Evolutionary conservation across 2,113 vertebrate genomes (phyloP).

Genomic region (Myocastor coypus): DNA sequence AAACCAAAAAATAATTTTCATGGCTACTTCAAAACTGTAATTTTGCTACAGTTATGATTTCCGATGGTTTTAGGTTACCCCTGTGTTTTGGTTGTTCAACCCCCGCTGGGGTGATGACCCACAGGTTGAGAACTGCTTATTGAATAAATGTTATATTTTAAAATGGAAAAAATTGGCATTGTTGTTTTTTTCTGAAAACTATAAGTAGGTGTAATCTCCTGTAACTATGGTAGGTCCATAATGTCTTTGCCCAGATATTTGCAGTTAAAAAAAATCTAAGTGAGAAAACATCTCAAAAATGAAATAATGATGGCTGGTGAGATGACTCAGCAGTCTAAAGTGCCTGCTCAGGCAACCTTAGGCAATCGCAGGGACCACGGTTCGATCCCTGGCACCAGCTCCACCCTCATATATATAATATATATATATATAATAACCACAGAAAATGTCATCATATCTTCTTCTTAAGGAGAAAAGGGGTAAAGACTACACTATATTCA

Average conservation of each 20-base stretch:
- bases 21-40: no score
- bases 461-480: not conserved
- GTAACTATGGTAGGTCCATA: not conserved
- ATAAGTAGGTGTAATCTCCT: not conserved
- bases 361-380: no score
- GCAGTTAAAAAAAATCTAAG: not conserved
- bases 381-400: no score
- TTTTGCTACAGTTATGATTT: no score
- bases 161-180: constrained; percentile 76
- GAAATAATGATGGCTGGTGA: not conserved
- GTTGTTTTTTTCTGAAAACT: not conserved
- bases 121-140: no score
- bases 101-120: no score
- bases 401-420: no score
- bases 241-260: not conserved
- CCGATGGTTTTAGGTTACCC: no score
- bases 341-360: no score
- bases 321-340: no score
- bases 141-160: constrained; percentile 97
- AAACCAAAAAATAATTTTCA: no score
- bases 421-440: not conserved
- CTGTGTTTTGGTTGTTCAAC: no score
- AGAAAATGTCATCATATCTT: not conserved
- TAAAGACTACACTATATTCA: not conserved
- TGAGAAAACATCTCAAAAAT: not conserved